These are phyloP conservation scores for Ibidorhyncha struthersii DNA, from an alignment of 2,113 vertebrate species.

Conservation along the genomic window DNA sequence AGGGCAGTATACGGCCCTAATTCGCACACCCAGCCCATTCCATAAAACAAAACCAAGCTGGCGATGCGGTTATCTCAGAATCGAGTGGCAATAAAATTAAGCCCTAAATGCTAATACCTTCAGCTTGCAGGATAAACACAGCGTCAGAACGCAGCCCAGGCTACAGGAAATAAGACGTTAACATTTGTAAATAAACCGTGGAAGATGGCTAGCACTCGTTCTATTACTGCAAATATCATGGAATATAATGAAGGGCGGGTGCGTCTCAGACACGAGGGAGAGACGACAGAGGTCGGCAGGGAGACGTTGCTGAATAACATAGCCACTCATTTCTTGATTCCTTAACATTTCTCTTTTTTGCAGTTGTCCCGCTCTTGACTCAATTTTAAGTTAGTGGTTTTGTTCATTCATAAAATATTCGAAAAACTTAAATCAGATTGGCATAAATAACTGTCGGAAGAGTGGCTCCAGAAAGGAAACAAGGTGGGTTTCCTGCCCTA, in stretches of 20 bases:
- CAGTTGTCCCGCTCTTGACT: neutral
- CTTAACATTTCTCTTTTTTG: neutral
- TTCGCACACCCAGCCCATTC: neutral
- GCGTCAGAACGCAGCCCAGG: neutral
- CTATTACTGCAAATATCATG: neutral
- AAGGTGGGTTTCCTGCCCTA: neutral
- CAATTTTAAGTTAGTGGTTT: neutral
- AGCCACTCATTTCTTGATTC: neutral
- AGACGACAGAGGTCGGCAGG: neutral
- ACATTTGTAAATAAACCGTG: neutral
- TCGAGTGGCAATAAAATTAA: constrained; percentile 16
- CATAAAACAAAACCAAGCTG: neutral
- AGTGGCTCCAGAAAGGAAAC: neutral
- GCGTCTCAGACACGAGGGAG: neutral
- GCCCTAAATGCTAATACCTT: constrained; percentile 22
- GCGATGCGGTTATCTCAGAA: neutral
- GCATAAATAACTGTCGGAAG: neutral
- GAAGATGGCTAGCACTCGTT: neutral
- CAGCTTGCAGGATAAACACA: neutral
- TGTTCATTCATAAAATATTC: neutral
- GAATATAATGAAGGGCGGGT: neutral
- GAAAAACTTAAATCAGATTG: neutral
- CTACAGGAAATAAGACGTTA: neutral
- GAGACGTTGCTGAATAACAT: neutral
- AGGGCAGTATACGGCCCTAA: neutral